Evolutionary conservation across 2,113 vertebrate species (phyloP), one percentile per base, ranked within the genome.

Genomic region (Toxotes chatareus): DNA sequence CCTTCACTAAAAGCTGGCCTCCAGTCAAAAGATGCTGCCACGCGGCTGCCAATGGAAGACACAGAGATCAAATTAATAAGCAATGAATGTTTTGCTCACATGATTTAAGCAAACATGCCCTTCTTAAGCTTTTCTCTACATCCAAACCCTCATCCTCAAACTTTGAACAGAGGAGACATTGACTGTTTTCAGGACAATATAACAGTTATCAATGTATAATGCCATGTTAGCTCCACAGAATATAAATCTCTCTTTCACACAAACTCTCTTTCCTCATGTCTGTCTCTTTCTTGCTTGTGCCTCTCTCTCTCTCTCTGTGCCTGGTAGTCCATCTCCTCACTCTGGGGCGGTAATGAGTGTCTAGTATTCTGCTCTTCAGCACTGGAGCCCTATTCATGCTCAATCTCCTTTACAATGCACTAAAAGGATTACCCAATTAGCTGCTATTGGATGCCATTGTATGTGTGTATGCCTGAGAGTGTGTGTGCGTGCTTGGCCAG

Each of bases 391-490:
- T 73, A 90, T 92, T 94, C 92, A 92, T 91, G 92, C 90, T 91
- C 86, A 85, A 90, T 92, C 91, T 91, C 87, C 86, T 91, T 90
- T 86, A 93, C 92, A 93, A 94, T 92, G 85, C 88, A 84, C 91
- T 92, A 93, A 93, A 92, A 91, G 90, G 92, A 94, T 93, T 93
- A 93, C 81, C 88, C 92, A 94, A 93, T 93, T 94, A 93, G 93
- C 89, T 86, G 60, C 88, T 88, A 89, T 89, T 93, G 90, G 88
- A 82, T 87, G 87, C 78, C 75, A 74, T 65, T 86, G 71, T 56
- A 47, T 42, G 19, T 56, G 73, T 47, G 31, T 11, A 38, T 34
- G 53, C 7, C 59, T 46, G 46, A 55, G 65, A 27, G 64, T 67
- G 79, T 67, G 32, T 32, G 79, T 31, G 57, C 1, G 7, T 69